phyloP scores from a whole-genome alignment of 2,113 vertebrate genomes.

The Lepus americanus region DNA sequence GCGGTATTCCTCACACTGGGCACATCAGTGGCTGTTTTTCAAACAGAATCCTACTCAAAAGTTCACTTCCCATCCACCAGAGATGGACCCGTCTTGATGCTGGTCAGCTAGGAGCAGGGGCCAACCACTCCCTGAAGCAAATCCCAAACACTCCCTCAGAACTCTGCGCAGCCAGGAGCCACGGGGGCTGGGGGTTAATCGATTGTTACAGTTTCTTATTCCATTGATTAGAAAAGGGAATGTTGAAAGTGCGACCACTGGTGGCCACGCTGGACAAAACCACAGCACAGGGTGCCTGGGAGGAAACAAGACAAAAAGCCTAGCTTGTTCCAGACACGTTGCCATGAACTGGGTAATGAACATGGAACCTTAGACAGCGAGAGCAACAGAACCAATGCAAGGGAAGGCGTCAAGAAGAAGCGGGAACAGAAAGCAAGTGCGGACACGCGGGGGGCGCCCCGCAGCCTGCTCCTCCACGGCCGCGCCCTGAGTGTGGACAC shows the following conservation, averaged over 20 bases:
- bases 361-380: neutral
- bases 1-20: neutral
- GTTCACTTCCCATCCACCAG: neutral
- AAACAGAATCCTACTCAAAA: neutral
- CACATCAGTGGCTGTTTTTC: neutral
- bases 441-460: no score
- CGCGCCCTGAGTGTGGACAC: no score
- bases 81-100: neutral
- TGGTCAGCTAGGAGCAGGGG: neutral
- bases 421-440: no score
- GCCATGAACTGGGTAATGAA: neutral
- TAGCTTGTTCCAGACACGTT: neutral
- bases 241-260: neutral
- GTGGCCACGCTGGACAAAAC: neutral
- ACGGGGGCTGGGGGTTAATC: neutral
- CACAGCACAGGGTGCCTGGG: neutral
- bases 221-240: neutral
- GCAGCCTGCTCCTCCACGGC: no score
- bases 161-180: no score
- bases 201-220: neutral
- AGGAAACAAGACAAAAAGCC: neutral
- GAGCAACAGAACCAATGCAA: neutral
- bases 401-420: neutral
- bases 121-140: no score
- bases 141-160: rapidly evolving